phyloP scores from a whole-genome alignment of 2,888 invertebrate genomes.

The Erynnis tages region DNA sequence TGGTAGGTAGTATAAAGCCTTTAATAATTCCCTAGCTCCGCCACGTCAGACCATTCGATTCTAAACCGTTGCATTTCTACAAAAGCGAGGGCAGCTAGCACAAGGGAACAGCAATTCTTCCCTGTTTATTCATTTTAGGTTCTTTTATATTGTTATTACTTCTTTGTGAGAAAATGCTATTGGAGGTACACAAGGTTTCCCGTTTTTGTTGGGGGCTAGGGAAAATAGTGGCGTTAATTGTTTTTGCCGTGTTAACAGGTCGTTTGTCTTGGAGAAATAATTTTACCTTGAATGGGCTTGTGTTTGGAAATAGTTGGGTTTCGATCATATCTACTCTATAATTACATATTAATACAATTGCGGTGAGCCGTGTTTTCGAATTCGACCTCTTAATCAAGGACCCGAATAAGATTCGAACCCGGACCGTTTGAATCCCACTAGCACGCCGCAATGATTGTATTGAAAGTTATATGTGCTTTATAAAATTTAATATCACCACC shows the following conservation, averaged over 20 bases:
- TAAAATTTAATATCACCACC: too few species aligned
- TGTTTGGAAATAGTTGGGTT: not conserved
- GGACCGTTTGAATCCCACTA: too few species aligned
- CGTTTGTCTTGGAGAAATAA: conserved; percentile 5
- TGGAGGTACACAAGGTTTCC: conserved; percentile 3
- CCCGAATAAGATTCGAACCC: too few species aligned
- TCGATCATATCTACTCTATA: too few species aligned
- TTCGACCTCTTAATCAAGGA: too few species aligned
- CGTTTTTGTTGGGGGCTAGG: not conserved
- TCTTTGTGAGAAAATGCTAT: conserved; percentile 4
- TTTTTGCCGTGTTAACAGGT: conserved; percentile 11
- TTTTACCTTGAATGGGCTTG: not conserved
- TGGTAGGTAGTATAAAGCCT: too few species aligned
- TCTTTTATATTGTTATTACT: conserved; percentile 8
- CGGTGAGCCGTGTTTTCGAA: too few species aligned
- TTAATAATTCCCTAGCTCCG: not conserved
- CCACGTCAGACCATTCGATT: not conserved
- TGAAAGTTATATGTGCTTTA: too few species aligned
- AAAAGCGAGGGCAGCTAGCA: not conserved
- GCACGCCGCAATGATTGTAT: too few species aligned
- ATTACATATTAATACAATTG: too few species aligned
- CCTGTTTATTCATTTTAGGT: not conserved
- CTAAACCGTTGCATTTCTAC: not conserved
- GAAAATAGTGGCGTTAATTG: conserved; percentile 17
- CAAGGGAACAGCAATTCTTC: not conserved